These are phyloP conservation scores for Dolichomitus sp. DNA, from an alignment of 2,888 invertebrate species.

Conservation along the genomic window DNA sequence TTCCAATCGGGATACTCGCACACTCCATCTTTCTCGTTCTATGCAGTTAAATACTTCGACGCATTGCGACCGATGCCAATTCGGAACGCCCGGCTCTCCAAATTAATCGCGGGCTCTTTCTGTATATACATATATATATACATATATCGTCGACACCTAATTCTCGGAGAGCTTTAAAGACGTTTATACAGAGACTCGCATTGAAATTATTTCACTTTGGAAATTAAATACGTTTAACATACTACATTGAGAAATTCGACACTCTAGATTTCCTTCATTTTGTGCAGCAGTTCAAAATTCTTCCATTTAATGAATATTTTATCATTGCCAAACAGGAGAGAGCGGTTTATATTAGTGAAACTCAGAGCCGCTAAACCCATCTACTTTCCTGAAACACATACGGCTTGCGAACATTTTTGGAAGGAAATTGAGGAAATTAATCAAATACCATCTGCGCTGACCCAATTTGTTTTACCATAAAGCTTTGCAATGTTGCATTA, in stretches of 20 bases:
- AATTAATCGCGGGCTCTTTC: not conserved
- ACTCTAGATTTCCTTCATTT: not conserved
- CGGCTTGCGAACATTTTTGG: not conserved
- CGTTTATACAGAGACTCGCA: not conserved
- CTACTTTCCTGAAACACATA: not conserved
- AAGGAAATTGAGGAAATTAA: not conserved
- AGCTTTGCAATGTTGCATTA: not conserved
- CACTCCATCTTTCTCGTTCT: slow-evolving; percentile 12
- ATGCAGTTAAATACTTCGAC: slow-evolving; percentile 15
- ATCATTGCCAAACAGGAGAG: not conserved
- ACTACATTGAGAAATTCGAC: not conserved
- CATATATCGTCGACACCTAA: not conserved
- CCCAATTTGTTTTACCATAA: not conserved
- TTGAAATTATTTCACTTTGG: not conserved
- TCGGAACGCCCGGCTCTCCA: not conserved
- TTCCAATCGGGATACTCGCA: slow-evolving; percentile 18
- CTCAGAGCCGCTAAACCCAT: not conserved
- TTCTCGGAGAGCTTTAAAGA: not conserved
- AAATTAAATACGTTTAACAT: not conserved
- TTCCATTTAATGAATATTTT: slow-evolving; percentile 25
- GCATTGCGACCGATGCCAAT: slow-evolving; percentile 34
- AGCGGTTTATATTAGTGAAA: not conserved
- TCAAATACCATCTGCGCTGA: not conserved
- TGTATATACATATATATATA: not conserved
- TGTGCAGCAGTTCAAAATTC: not conserved